A percentile compares a stretch with the other conserved stretches of the same genome.
phyloP scores from a whole-genome alignment of 2,888 invertebrate species.

The Netelia melanura region DNA sequence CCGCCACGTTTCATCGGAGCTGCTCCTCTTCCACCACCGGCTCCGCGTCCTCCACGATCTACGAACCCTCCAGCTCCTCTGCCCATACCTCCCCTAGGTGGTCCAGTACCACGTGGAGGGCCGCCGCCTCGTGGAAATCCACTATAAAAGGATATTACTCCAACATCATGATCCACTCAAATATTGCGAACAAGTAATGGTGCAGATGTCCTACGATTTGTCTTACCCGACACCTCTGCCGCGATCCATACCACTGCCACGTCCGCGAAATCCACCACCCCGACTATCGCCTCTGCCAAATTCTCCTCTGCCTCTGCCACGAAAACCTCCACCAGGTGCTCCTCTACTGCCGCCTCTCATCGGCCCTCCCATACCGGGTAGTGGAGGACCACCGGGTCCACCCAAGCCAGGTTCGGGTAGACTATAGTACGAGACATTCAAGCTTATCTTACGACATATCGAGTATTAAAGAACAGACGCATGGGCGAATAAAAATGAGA shows the following conservation, averaged over 20 bases:
- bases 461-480: no score
- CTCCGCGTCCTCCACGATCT: constrained; percentile 85
- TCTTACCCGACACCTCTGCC: constrained; percentile 81
- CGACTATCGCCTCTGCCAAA: constrained; percentile 84
- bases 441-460: background rate
- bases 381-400: constrained; percentile 79
- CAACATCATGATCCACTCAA: background rate
- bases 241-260: constrained; percentile 84
- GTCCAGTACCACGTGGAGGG: constrained; percentile 69
- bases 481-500: background rate
- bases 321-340: constrained; percentile 77
- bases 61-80: constrained; percentile 83
- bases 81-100: constrained; percentile 70
- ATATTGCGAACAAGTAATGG: background rate
- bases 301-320: constrained; percentile 80
- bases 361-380: constrained; percentile 80
- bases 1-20: constrained; percentile 84
- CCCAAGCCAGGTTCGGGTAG: constrained; percentile 80
- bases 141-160: constrained; percentile 29
- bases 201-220: constrained; percentile 41
- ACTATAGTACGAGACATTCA: constrained; percentile 66
- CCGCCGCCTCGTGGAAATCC: constrained; percentile 69
- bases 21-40: constrained; percentile 82
- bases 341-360: constrained; percentile 80
- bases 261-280: constrained; percentile 80